Base-by-base conservation (phyloP, 2,113 vertebrate genomes). In the Xenus cinereus region DNA sequence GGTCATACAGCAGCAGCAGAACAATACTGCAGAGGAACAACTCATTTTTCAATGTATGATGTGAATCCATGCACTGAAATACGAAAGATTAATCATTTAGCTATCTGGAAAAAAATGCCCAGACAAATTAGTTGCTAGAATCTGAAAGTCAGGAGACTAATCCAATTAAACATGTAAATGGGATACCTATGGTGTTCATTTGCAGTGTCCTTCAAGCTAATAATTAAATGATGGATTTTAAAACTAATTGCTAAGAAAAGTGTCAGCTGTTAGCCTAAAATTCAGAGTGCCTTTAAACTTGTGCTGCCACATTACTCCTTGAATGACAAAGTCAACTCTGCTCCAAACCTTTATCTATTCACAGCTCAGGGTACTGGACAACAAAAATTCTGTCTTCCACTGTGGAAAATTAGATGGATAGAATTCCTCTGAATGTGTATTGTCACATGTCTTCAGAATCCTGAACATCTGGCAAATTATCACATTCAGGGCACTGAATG, bases 161-260 rank as follows among this genome's bases (percentile, higher is more conserved):
- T 97, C 67, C 26, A 57, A 97, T 98, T 98, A 98, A 97, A 97
- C 84, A 97, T 96, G 96, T 95, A 97, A 98, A 98, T 96, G 56
- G 43, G 37, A 81, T 63, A 94, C 68, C 80, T 77, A 89, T 89
- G 26, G 15, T 93, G 57, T 93, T 98, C 93, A 84, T 97, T 97
- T 97, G 81, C 80, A 86, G 37, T 95, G 94, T 96, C 91, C 95
- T 97, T 97, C 95, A 85, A 94, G 86, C 68, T 97, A 94, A 97
- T 97, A 97, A 98, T 97, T 95, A 97, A 98, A 96, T 97, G 94
- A 97, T 95, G 81, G 72, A 95, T 98, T 98, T 98, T 92, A 76
- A 95, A 97, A 97, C 90, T 97, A 98, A 97, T 97, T 97, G 48
- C 92, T 97, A 89, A 94, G 63, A 92, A 95, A 95, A 94, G 71